phyloP scores from a whole-genome alignment of 2,888 invertebrate species.

The Barypeithes pellucidus region DNA sequence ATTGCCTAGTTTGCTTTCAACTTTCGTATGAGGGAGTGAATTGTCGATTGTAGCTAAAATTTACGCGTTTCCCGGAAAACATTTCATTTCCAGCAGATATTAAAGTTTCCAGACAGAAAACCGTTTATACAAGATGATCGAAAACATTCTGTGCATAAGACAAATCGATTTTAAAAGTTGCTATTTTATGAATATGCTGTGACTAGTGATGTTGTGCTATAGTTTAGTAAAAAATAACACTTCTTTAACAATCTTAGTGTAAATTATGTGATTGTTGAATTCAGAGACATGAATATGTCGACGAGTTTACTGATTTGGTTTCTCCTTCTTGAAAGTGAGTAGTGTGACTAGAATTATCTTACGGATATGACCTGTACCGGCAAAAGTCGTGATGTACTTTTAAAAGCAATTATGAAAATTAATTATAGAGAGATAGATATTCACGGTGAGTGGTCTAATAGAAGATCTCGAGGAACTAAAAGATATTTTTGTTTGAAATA shows the following conservation, averaged over 20 bases:
- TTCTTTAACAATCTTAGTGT: neutral
- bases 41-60: slow-evolving; percentile 23
- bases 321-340: slow-evolving; percentile 62
- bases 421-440: too few relatives aligned
- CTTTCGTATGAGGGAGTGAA: slow-evolving; percentile 31
- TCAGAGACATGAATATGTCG: slow-evolving; percentile 31
- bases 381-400: too few relatives aligned
- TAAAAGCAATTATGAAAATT: too few relatives aligned
- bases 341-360: neutral
- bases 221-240: neutral
- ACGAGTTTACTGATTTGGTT: slow-evolving; percentile 26
- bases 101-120: neutral
- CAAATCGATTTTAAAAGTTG: neutral
- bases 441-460: too few relatives aligned
- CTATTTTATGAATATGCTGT: neutral
- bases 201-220: slow-evolving; percentile 11
- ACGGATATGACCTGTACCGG: too few relatives aligned
- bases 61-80: slow-evolving; percentile 28
- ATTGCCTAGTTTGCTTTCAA: slow-evolving; percentile 52
- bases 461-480: too few relatives aligned
- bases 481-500: too few relatives aligned
- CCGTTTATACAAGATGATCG: neutral
- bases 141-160: neutral
- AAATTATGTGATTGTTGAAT: slow-evolving; percentile 21
- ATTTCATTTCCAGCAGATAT: neutral